Evolutionary conservation across 2,888 invertebrate genomes (phyloP).

Genomic region (Bombylius discolor): DNA sequence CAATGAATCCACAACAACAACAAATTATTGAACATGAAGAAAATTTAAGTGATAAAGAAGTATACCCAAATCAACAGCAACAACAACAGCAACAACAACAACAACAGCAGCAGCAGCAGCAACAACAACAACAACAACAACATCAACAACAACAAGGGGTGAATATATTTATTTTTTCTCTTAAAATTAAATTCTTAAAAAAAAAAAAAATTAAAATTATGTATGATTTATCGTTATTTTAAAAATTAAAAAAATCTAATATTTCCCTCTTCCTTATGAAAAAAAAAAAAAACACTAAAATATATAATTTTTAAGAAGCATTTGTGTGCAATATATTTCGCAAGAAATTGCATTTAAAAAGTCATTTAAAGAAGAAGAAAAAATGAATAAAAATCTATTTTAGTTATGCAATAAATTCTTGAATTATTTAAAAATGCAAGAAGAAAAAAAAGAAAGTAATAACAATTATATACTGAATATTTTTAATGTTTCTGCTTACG

Average conservation of each 20-base stretch:
- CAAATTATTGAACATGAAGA: slow-evolving; percentile 68
- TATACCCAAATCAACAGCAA: slow-evolving; percentile 47
- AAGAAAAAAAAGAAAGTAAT: no score
- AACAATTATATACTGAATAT: no score
- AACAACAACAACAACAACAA: slow-evolving; percentile 34
- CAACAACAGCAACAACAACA: slow-evolving; percentile 38
- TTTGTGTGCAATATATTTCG: no score
- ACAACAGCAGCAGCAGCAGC: slow-evolving; percentile 35
- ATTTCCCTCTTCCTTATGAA: no score
- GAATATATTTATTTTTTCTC: slow-evolving; percentile 26
- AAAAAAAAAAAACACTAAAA: no score
- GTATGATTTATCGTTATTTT: neutral
- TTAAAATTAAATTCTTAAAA: neutral
- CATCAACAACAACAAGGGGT: slow-evolving; percentile 44
- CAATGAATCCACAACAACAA: slow-evolving; percentile 13
- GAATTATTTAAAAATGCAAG: no score
- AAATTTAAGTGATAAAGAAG: slow-evolving; percentile 77
- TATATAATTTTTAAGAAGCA: no score
- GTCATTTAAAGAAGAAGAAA: no score
- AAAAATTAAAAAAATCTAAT: neutral
- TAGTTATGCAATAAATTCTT: no score
- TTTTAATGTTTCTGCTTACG: no score
- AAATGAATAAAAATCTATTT: no score
- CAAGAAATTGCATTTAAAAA: no score
- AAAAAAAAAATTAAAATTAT: neutral